phyloP scores from a whole-genome alignment of 2,113 vertebrate genomes.

The Spheniscus mendiculus region DNA sequence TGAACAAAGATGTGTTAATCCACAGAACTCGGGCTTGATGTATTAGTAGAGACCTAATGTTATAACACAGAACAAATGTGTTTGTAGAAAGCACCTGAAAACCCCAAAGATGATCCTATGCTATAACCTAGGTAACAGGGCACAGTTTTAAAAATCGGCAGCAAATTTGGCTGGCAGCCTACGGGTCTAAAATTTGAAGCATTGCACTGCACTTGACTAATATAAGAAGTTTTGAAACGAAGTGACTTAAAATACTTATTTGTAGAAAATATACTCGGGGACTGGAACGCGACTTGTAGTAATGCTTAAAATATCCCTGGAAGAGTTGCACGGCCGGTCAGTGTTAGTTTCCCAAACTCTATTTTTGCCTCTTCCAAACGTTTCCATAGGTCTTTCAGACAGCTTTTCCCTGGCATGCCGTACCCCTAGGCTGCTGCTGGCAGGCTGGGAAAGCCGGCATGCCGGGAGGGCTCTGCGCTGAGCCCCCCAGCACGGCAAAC shows the following conservation, averaged over 20 bases:
- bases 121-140: not conserved
- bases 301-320: not conserved
- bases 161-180: not conserved
- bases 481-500: not conserved
- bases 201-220: not conserved
- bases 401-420: not conserved
- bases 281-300: not conserved
- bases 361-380: not conserved
- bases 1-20: not conserved
- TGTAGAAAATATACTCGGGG: not conserved
- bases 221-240: not conserved
- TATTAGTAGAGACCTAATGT: not conserved
- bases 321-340: not conserved
- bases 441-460: not conserved
- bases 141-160: not conserved
- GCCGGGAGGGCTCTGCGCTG: not conserved
- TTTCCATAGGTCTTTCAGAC: not conserved
- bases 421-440: not conserved
- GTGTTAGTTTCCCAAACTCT: not conserved
- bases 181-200: not conserved
- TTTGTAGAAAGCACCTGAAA: not conserved
- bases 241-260: slow-evolving; percentile 21
- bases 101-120: accelerated
- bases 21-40: not conserved
- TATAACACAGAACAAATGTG: not conserved